Evolutionary conservation across 2,888 invertebrate species (phyloP).

Genomic region (Phengaris arion): DNA sequence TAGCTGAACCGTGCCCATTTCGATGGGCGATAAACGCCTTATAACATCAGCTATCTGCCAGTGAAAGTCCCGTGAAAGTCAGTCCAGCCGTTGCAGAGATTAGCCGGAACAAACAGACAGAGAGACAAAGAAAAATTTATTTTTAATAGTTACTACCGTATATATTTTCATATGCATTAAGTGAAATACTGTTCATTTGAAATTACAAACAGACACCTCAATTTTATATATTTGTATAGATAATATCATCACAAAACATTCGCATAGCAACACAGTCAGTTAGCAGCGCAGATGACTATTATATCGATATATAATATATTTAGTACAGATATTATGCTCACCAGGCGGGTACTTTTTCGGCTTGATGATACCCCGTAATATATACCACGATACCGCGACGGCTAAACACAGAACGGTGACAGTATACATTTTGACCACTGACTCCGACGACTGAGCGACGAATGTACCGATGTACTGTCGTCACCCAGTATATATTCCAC

Average conservation of each 20-base stretch:
- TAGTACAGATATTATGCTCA: slow-evolving; percentile 44
- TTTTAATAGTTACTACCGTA: too few species aligned
- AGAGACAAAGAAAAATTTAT: too few species aligned
- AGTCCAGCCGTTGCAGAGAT: too few species aligned
- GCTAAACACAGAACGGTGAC: not conserved
- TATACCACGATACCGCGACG: slow-evolving; percentile 12
- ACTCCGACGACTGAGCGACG: not conserved
- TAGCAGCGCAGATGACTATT: too few species aligned
- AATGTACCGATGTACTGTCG: not conserved
- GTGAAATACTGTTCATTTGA: too few species aligned
- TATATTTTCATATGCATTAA: too few species aligned
- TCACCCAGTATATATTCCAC: not conserved
- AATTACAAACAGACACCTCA: too few species aligned
- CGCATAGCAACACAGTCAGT: not conserved
- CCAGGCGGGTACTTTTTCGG: slow-evolving; percentile 77
- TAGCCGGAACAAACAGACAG: too few species aligned
- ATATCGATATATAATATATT: not conserved
- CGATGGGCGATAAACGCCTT: too few species aligned
- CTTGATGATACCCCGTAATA: slow-evolving; percentile 49
- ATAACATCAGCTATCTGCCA: too few species aligned
- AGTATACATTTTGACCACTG: slow-evolving; percentile 11
- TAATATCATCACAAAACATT: not conserved
- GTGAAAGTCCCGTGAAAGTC: too few species aligned
- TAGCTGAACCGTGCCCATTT: too few species aligned
- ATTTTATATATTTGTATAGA: not conserved